Evolutionary conservation across 2,113 vertebrate species (phyloP).

Genomic region (Noctilio leporinus): DNA sequence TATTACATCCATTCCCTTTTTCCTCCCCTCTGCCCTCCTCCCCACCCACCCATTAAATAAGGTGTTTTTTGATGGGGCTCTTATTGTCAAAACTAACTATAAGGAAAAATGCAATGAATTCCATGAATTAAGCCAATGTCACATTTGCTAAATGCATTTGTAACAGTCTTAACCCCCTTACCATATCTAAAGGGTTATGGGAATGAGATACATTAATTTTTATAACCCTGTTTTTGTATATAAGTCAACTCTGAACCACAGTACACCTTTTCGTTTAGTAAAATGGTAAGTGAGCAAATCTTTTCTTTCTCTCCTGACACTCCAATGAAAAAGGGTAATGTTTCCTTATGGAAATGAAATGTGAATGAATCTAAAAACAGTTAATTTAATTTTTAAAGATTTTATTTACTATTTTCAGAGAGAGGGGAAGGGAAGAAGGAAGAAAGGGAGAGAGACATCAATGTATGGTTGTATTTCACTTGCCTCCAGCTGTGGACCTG

Average conservation of each 20-base stretch:
- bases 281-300: neutral
- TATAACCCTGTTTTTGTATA: neutral
- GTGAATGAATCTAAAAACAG: neutral
- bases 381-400: neutral
- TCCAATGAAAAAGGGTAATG: neutral
- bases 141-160: neutral
- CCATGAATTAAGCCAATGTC: neutral
- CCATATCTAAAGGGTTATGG: neutral
- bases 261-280: neutral
- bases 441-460: too few relatives aligned
- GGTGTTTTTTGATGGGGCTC: neutral
- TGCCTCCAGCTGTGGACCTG: too few relatives aligned
- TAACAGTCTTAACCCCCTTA: neutral
- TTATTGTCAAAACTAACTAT: neutral
- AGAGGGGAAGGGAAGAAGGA: too few relatives aligned
- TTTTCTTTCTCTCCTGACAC: neutral
- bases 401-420: too few relatives aligned
- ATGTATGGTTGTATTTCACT: too few relatives aligned
- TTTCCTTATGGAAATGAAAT: neutral
- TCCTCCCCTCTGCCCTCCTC: too few relatives aligned
- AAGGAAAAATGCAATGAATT: neutral
- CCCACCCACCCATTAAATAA: too few relatives aligned
- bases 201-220: conserved; percentile 5
- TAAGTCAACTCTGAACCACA: neutral
- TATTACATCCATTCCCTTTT: too few relatives aligned